Percentiles rank a stretch among this genome's conserved stretches.
Evolutionary conservation across 35 echinoderm and acorn worm genomes (phyloP).

Genomic region (Acanthaster planci): DNA sequence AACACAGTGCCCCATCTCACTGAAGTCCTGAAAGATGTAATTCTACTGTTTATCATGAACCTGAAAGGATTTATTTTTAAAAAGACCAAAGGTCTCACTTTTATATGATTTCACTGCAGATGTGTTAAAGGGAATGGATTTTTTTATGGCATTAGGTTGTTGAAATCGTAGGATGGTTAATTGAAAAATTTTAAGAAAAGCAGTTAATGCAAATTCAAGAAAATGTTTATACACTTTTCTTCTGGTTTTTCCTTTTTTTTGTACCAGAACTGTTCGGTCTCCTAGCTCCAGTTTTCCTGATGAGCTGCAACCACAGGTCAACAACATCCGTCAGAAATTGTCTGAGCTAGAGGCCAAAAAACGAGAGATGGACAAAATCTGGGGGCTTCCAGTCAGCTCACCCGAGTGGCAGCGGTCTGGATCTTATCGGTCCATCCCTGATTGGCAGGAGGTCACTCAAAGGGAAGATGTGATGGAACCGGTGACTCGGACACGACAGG

Average conservation of each 20-base stretch:
- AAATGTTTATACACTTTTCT: not conserved
- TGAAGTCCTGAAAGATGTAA: too few species aligned
- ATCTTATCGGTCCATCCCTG: constrained; percentile 32
- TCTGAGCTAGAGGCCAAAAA: constrained; percentile 63
- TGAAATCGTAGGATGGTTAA: too few species aligned
- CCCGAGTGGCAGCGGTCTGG: constrained; percentile 30
- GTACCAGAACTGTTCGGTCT: not conserved
- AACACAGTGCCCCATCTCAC: too few species aligned
- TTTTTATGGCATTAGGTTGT: not conserved
- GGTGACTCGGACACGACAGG: not conserved
- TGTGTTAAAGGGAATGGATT: not conserved
- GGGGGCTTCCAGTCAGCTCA: constrained; percentile 36
- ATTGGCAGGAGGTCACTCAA: constrained; percentile 26
- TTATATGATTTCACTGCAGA: too few species aligned
- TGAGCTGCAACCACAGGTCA: constrained; percentile 54
- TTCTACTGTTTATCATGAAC: too few species aligned
- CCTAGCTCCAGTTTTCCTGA: constrained; percentile 5
- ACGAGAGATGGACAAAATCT: constrained; percentile 83
- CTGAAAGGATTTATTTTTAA: too few species aligned
- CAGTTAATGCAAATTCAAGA: not conserved
- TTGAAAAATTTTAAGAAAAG: not conserved
- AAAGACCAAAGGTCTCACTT: too few species aligned
- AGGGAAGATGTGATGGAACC: not conserved
- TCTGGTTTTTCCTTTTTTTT: not conserved
- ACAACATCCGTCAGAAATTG: constrained; percentile 67